Base-by-base conservation (phyloP, 2,888 invertebrate species). In the Drosophila robusta region DNA sequence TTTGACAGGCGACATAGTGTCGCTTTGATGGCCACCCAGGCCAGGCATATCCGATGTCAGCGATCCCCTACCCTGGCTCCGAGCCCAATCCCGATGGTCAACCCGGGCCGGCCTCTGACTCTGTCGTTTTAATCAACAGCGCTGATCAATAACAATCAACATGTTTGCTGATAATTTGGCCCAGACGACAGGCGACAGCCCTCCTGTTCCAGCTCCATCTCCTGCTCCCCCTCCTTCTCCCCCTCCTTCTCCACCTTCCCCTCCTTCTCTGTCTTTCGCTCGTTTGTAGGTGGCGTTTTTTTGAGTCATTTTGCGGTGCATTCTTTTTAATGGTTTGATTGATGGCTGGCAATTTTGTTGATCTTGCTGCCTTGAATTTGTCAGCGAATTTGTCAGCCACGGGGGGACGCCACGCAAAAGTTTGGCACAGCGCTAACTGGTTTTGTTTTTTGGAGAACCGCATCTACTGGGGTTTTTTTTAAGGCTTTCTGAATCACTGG, bases 1-100 rank as follows among this genome's bases (percentile, higher is more conserved):
- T 89, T 89, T 90, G 89, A 90, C 89, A 89, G 83, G 89, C 87
- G 84, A 90, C 89, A 83, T 88, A 90, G 90, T 89, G 89, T 88
- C 85, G 83, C 85, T 75, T 89, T 88, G 83, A 83, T 76, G 89
- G 82, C 89, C 89, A 89, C 89, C 89, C 89, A 89, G 82, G 69
- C 85, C 85, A 76, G 24, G 49, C 74, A 73, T 90, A 89, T 89
- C 90, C 84, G 62, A 88, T 90, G 76, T 80, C 83, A 75, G 50
- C 57, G 16, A 34, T 60, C 22, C 55, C 42, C 56, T 41, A 24
- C 11, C 42, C 54, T 38, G 39, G 14, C 18, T 12, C 63, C 44
- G n/a, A 22, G 11, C 14, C 41, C 39, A 7, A 41, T 22, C 39
- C 32, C 36, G 38, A 39, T 29, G 8, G 39, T 32, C 7, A 42